These are phyloP conservation scores for Bolborhynchus lineola DNA, from an alignment of 2,113 vertebrate genomes.

Conservation along the genomic window DNA sequence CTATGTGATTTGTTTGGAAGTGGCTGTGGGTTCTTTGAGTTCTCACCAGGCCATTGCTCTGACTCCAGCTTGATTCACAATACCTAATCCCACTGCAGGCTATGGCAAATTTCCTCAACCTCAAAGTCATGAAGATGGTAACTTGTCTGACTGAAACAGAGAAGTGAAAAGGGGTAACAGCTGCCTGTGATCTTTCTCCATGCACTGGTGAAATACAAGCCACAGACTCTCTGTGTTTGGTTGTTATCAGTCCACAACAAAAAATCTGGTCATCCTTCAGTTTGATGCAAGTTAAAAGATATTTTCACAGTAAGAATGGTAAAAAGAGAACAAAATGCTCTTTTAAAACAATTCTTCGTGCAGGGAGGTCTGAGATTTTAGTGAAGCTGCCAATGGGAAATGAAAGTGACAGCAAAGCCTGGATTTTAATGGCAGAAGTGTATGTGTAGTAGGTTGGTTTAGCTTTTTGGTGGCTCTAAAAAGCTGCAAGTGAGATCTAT, in stretches of 20 bases:
- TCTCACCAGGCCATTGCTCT: fast-evolving
- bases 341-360: not conserved
- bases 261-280: not conserved
- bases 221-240: not conserved
- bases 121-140: not conserved
- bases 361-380: not conserved
- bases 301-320: not conserved
- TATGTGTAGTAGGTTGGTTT: not conserved
- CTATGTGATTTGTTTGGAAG: not conserved
- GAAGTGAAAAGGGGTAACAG: not conserved
- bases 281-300: not conserved
- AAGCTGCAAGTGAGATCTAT: not conserved
- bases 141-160: not conserved
- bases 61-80: not conserved
- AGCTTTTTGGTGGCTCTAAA: not conserved
- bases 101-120: not conserved
- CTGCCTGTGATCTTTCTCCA: not conserved
- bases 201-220: not conserved
- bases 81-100: not conserved
- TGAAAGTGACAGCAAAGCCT: not conserved
- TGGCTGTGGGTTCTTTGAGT: fast-evolving
- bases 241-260: not conserved
- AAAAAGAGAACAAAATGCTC: not conserved
- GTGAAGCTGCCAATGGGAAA: not conserved
- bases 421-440: not conserved